Evolutionary conservation across 1,140 invertebrate species (phyloP).

Genomic region (Aradophagus sp.): DNA sequence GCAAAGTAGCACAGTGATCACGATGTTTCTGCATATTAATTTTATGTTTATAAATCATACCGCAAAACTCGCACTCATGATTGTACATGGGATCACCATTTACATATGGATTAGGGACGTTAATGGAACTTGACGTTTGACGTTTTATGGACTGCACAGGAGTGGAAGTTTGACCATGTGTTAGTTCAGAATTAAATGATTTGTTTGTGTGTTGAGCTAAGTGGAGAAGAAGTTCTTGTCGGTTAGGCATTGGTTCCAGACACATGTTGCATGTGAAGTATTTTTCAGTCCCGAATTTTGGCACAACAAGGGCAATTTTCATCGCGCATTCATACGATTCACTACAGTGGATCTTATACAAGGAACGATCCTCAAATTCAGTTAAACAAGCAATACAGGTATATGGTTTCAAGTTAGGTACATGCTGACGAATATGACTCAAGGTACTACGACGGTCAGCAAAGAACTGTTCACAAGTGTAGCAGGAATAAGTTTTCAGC

Average conservation of each 20-base stretch:
- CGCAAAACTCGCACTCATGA: constrained; percentile 68
- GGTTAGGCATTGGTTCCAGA: constrained; percentile 61
- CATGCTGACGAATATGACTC: constrained; percentile 70
- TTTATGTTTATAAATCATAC: constrained; percentile 71
- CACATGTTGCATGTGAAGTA: constrained; percentile 75
- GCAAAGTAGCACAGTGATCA: constrained; percentile 59
- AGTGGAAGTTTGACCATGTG: constrained; percentile 50
- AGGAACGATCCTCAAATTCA: constrained; percentile 66
- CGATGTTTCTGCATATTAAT: constrained; percentile 68
- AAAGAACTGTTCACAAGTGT: constrained; percentile 65
- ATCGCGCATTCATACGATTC: constrained; percentile 72
- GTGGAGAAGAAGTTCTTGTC: constrained; percentile 67
- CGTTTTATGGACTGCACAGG: constrained; percentile 32
- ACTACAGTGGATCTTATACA: constrained; percentile 69
- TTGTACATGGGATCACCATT: constrained; percentile 69
- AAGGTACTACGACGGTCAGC: constrained; percentile 67
- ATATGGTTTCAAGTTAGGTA: constrained; percentile 67
- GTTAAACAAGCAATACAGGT: constrained; percentile 72
- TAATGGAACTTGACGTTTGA: constrained; percentile 1
- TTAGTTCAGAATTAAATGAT: constrained; percentile 55
- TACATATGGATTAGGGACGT: constrained; percentile 60
- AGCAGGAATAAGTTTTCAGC: constrained; percentile 71
- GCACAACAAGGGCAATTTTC: constrained; percentile 71
- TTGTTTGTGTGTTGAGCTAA: constrained; percentile 66
- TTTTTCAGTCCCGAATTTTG: constrained; percentile 66